Conservation (phyloP, 2,113 vertebrate genomes). For the Haliaeetus leucogaster region DNA sequence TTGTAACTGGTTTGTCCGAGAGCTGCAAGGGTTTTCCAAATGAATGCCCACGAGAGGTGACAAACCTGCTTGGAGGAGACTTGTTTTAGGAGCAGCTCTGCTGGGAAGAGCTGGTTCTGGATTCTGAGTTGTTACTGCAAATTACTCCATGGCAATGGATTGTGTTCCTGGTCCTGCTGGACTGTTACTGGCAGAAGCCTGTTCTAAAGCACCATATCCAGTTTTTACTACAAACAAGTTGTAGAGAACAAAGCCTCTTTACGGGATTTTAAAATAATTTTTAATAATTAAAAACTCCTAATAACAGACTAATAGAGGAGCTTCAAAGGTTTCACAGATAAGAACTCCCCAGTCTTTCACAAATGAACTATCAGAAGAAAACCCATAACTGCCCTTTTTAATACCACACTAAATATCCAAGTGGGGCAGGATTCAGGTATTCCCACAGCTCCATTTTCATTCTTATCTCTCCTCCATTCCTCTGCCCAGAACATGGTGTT, state of each 20-base stretch:
- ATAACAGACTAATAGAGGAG: neutral
- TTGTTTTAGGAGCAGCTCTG: neutral
- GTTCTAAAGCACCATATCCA: neutral
- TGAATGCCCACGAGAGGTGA: neutral
- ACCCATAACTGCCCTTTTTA: neutral
- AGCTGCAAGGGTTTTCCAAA: neutral
- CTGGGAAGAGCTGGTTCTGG: neutral
- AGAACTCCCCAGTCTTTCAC: neutral
- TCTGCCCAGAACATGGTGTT: neutral
- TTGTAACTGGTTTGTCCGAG: neutral
- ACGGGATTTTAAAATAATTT: neutral
- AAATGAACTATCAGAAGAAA: neutral
- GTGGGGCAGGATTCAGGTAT: neutral
- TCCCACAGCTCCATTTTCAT: neutral
- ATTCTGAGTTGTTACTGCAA: neutral
- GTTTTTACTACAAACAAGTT: neutral
- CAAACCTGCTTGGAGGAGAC: neutral
- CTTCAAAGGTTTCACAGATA: neutral
- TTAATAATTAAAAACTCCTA: neutral
- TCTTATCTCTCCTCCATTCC: neutral
- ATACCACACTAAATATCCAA: neutral
- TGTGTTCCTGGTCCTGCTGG: neutral
- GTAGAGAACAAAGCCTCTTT: neutral
- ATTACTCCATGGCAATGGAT: too few relatives aligned
- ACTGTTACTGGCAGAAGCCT: neutral